A percentile compares a stretch with the other conserved stretches of the same genome.
Conservation (phyloP, 2,113 vertebrate genomes). For the Petrocephalus zakoni region DNA sequence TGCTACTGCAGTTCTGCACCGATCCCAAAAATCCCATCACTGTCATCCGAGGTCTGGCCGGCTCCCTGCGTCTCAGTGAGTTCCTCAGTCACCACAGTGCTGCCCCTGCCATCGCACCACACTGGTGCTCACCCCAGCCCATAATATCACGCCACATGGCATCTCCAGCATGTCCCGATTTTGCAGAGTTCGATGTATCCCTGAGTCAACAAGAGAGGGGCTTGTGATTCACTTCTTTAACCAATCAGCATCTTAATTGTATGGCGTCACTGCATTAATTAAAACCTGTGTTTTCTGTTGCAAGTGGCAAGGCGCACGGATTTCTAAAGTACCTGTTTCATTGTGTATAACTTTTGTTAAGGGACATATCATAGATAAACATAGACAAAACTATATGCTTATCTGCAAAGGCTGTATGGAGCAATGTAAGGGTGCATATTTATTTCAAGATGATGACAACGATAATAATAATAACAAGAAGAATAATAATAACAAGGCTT, state of each 20-base stretch:
- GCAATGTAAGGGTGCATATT: background rate
- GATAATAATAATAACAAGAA: background rate
- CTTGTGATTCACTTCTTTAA: background rate
- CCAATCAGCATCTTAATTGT: background rate
- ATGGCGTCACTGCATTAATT: background rate
- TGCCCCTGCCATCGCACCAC: background rate
- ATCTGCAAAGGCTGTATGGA: background rate
- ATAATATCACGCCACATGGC: background rate
- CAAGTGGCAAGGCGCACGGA: background rate
- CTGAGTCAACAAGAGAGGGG: background rate
- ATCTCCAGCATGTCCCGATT: background rate
- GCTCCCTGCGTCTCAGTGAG: conserved; percentile 83
- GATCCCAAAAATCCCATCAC: conserved; percentile 85
- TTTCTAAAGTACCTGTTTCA: background rate
- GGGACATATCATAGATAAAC: background rate
- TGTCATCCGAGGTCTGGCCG: conserved; percentile 83
- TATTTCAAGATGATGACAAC: background rate
- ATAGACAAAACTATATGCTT: background rate
- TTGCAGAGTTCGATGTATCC: background rate
- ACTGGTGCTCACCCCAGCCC: background rate
- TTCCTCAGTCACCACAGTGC: conserved; percentile 20
- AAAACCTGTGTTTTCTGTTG: background rate
- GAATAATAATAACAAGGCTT: background rate
- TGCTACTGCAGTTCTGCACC: conserved; percentile 85
- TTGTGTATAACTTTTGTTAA: background rate